Conservation (phyloP, 92 coral and sea anemone species). For the Epizoanthus ramosus region DNA sequence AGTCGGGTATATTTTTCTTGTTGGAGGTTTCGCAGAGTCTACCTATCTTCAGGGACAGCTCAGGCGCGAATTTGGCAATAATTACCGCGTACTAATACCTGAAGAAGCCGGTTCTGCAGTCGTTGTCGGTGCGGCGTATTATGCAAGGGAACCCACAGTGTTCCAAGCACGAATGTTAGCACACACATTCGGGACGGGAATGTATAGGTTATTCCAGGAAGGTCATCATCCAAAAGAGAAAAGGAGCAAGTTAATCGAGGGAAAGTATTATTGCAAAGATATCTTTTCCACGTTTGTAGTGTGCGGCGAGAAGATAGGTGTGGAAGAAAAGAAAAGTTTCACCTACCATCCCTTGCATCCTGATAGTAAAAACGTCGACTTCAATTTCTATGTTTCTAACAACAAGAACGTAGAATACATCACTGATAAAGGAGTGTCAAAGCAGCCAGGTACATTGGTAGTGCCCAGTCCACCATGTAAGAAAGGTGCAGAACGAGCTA, state of each 20-base stretch:
- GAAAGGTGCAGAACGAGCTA: slow-evolving; percentile 49
- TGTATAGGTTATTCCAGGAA: slow-evolving; percentile 34
- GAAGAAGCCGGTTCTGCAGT: slow-evolving; percentile 62
- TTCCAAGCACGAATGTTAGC: slow-evolving; percentile 60
- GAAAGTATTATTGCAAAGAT: slow-evolving; percentile 50
- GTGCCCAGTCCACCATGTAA: slow-evolving; percentile 52
- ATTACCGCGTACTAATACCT: slow-evolving; percentile 48
- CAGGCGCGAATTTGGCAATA: slow-evolving; percentile 28
- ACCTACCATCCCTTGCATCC: slow-evolving; percentile 45
- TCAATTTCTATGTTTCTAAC: slow-evolving; percentile 57
- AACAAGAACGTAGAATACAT: slow-evolving; percentile 45
- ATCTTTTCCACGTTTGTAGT: slow-evolving; percentile 50
- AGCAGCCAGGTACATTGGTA: slow-evolving; percentile 34
- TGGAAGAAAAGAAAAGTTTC: slow-evolving; percentile 40
- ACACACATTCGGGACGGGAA: slow-evolving; percentile 59
- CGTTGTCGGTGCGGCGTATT: slow-evolving; percentile 68
- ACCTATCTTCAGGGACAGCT: slow-evolving; percentile 42
- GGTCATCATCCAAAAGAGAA: slow-evolving; percentile 43
- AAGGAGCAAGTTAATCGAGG: slow-evolving; percentile 30
- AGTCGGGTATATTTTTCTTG: slow-evolving; percentile 60
- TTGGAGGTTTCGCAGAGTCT: slow-evolving; percentile 73
- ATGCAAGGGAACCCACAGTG: slow-evolving; percentile 57
- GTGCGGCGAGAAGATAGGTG: slow-evolving; percentile 53
- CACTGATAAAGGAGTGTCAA: slow-evolving; percentile 52
- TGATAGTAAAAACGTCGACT: slow-evolving; percentile 22